Base-by-base conservation (phyloP, 2,113 vertebrate species). In the Oenanthe oenanthe region DNA sequence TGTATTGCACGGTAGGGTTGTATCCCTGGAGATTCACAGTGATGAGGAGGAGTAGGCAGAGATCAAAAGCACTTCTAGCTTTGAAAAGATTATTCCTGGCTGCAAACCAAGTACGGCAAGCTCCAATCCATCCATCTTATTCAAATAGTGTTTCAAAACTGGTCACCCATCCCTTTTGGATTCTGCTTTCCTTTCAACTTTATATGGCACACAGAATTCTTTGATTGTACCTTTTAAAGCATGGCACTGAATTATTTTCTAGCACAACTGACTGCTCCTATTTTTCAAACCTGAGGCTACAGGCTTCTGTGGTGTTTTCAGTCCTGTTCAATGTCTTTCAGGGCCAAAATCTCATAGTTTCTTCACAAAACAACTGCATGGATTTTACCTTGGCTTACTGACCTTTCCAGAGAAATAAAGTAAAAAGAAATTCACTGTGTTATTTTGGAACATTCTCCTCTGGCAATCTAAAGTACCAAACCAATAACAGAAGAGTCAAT, bases 11-110 rank as follows among this genome's bases (percentile, higher is more conserved):
- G n/a, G 97, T 96, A 94, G 91, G 84, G 87, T 95, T 97, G 92
- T 97, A 97, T 97, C 97, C 97, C 97, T 97, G 97, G 98, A 98
- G 96, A 95, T 95, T 96, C 93, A 96, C 96, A 97, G 95, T 88
- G 95, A 97, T 96, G 97, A 97, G 96, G 97, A 96, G 97, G 96
- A 97, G 96, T 96, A 98, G 95, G 92, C 94, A 88, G 92, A 96
- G 97, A 97, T 98, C 98, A 98, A 98, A 98, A 97, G 96, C 95
- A 87, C 72, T 95, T 96, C 96, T 97, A 97, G 93, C 96, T 98
- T 97, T 97, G 96, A 97, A 98, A 97, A 97, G 96, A 97, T 98
- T 98, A 98, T 98, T 98, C 97, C 97, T 98, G 98, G 98, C 98
- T 93, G 95, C 81, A 90, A 96, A 97, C 96, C 98, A 98, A 98